Percentiles rank a stretch among this genome's conserved stretches.
These are phyloP conservation scores for Merluccius polli DNA, from an alignment of 2,797 vertebrate species.

Conservation along the genomic window DNA sequence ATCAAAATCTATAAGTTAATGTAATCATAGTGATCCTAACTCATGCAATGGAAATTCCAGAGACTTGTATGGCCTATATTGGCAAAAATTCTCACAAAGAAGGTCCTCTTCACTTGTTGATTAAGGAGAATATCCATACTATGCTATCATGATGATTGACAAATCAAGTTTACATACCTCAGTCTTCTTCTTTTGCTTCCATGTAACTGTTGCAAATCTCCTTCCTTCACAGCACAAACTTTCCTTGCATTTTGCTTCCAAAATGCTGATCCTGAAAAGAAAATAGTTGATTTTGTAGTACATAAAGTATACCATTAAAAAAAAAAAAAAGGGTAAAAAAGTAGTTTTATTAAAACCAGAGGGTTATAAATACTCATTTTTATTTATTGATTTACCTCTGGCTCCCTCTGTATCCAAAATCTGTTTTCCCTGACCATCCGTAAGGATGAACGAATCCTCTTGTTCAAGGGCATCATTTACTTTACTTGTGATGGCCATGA, in stretches of 20 bases:
- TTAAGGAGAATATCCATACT: background rate
- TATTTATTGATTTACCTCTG: background rate
- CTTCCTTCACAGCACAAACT: background rate
- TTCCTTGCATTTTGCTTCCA: slow-evolving; percentile 13
- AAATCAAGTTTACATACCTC: slow-evolving; percentile 2
- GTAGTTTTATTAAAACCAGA: slow-evolving; percentile 3
- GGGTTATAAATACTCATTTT: too few species aligned
- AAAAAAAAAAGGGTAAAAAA: too few species aligned
- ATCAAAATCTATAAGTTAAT: too few species aligned
- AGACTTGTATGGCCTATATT: too few species aligned
- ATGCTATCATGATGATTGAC: background rate
- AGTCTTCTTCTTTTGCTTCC: background rate
- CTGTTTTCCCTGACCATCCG: background rate
- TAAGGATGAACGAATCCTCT: background rate
- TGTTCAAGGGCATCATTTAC: slow-evolving; percentile 5
- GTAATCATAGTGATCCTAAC: too few species aligned
- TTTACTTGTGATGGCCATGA: background rate
- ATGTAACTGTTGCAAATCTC: background rate
- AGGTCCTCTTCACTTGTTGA: background rate
- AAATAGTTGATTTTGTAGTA: background rate
- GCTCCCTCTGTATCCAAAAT: background rate
- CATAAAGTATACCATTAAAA: background rate
- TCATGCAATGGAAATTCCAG: too few species aligned
- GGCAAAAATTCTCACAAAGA: background rate
- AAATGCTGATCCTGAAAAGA: slow-evolving; percentile 11